Evolutionary conservation across 2,888 invertebrate genomes (phyloP), one percentile per base, ranked within the genome.

Genomic region (Ophraella communa): DNA sequence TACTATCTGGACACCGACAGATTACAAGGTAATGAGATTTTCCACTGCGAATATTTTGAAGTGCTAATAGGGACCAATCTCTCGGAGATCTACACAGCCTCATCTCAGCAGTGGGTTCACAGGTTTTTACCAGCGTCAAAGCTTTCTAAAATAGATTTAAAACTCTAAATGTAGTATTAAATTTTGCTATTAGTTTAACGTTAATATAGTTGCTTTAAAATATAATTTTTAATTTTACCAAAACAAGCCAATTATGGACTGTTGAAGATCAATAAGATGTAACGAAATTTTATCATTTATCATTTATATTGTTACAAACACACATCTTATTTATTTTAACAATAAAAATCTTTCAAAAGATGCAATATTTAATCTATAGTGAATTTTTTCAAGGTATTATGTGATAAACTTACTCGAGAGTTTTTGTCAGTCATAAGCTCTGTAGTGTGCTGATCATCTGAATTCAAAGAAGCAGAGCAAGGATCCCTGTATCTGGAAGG

Each of bases 11-110:
- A 83, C 96, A 96, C 74, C 93, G 87, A 80, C 96, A 96, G 72
- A 96, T 95, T 70, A 96, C 95, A 70, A 96, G 84, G 79, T 95
- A 96, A 83, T 96, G 95, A 2, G 95, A 95, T 83, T 96, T 96
- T 71, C 95, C 95, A 4, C 95, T 96, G 74, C 95, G 86, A 42
- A 94, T 92, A 79, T 95, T 96, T 83, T 96, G 96, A 65, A 96
- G 83, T 4, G 96, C 96, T 60, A 96, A 82, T 56, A 96, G 84
- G 3, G 95, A 94, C 96, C 96, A 96, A 80, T 96, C 96, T 70
- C 93, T 87, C 0, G 95, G 94, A 23, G 92, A 88, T 77, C 93
- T 87, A 79, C 96, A 96, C 76, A 93, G 90, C 62, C 95, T 86
- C 91, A 96, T 94, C 81, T 94, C 94, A 2, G 91, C 88, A n/a